Evolutionary conservation across 2,888 invertebrate species (phyloP), one percentile per base, ranked within the genome.

Genomic region (Toxonevra muliebris): DNA sequence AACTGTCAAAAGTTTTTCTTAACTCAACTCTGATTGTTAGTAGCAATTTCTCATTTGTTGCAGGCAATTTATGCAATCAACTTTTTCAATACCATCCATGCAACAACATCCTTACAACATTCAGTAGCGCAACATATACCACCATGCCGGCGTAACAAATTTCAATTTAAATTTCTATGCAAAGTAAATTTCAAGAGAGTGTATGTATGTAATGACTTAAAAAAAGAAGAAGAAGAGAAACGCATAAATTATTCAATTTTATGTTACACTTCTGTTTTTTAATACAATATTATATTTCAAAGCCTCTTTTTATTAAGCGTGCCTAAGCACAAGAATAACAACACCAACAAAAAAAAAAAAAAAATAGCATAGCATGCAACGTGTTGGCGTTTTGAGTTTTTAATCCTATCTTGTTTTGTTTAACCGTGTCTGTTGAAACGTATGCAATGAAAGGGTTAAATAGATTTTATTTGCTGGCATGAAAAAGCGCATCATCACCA

Each of bases 181-280:
- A 30, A 30, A 30, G 30, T 30, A 30, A 30, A 30, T 30, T 30
- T 30, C 30, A 30, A 30, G 30, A 30, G 30, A 30, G 30, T 30
- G 30, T 30, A 30, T 7, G 7, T n/a, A n/a, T n/a, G n/a, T n/a
- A n/a, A n/a, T n/a, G n/a, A n/a, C n/a, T n/a, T n/a, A 30, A 48
- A 48, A 48, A 48, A 48, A 48, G 11, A 48, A 48, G 11, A 48
- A 48, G 13, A 15, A 58, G 58, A 42, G 42, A 65, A 66, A 50
- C 62, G 41, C 66, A 71, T 71, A 71, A 71, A 69, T 71, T 71
- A 71, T 69, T 61, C 68, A 69, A 69, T 62, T 71, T 71, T 69
- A 69, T 71, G 61, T 64, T 58, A 52, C 67, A 67, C 58, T 67
- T 67, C 53, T 17, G 17, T 17, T 53, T 17, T 30, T 30, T 30